Percentiles rank a stretch among this genome's conserved stretches.
phyloP scores from a whole-genome alignment of 1,140 invertebrate species.

The Grapholita molesta region DNA sequence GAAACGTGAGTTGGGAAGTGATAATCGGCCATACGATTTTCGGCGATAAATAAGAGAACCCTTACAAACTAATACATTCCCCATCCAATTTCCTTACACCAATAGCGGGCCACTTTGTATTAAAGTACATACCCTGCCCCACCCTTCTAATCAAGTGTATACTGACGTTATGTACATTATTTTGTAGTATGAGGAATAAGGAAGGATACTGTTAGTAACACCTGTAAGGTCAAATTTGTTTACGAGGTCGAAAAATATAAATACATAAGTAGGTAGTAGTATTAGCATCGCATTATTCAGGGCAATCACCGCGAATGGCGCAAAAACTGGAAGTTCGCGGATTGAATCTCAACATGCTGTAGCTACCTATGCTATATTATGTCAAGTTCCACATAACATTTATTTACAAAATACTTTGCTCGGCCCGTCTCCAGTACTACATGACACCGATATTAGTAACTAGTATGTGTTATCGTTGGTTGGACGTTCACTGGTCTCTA shows the following conservation, averaged over 20 bases:
- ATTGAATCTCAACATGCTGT: conserved; percentile 58
- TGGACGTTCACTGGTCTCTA: neutral
- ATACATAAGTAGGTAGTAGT: conserved; percentile 19
- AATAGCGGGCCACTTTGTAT: neutral
- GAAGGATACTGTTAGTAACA: neutral
- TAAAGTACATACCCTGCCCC: too few relatives aligned
- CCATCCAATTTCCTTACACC: neutral
- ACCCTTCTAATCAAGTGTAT: too few relatives aligned
- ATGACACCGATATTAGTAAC: neutral
- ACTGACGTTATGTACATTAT: too few relatives aligned
- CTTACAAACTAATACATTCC: neutral
- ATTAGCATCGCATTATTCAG: conserved; percentile 44
- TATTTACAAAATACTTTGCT: conserved; percentile 23
- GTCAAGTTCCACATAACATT: conserved; percentile 25
- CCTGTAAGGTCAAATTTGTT: conserved; percentile 49
- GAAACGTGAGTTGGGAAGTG: too few relatives aligned
- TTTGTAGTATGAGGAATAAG: neutral
- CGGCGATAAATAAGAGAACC: too few relatives aligned
- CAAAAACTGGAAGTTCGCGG: conserved; percentile 61
- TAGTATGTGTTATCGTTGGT: neutral
- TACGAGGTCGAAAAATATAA: conserved; percentile 26
- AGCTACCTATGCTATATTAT: conserved; percentile 29
- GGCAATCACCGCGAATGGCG: conserved; percentile 32
- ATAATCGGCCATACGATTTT: too few relatives aligned
- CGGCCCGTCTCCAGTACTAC: neutral